Conservation (phyloP, 2,797 vertebrate species). For the Acanthopagrus latus region DNA sequence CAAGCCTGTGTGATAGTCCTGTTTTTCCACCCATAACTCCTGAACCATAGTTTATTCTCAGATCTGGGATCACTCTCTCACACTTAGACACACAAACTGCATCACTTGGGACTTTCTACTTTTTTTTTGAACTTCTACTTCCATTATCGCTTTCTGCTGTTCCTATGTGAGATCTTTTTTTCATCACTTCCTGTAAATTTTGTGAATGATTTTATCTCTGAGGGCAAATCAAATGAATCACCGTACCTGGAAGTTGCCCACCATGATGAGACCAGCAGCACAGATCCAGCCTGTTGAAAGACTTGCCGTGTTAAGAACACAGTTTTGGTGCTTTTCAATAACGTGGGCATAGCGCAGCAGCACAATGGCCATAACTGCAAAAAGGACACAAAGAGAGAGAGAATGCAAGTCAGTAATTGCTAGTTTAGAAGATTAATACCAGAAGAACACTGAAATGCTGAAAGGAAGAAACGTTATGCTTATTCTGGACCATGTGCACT, state of each 20-base stretch:
- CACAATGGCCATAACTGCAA: slow-evolving; percentile 89
- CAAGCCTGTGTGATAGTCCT: no score
- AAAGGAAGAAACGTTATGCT: neutral
- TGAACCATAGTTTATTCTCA: neutral
- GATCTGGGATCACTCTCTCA: neutral
- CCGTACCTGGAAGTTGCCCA: slow-evolving; percentile 92
- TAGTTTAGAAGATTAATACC: neutral
- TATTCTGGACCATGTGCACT: slow-evolving; percentile 29
- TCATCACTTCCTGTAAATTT: neutral
- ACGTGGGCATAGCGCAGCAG: slow-evolving; percentile 90
- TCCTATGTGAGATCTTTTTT: neutral
- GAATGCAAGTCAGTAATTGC: neutral
- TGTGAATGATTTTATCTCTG: neutral
- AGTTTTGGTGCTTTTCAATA: slow-evolving; percentile 90
- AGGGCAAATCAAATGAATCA: neutral
- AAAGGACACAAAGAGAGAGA: neutral
- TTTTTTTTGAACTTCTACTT: neutral
- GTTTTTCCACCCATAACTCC: no score
- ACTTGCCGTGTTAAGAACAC: slow-evolving; percentile 91
- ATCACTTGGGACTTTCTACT: neutral
- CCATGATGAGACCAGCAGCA: slow-evolving; percentile 92
- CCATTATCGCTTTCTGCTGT: neutral
- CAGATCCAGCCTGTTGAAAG: slow-evolving; percentile 92
- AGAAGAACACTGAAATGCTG: neutral
- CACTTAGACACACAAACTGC: neutral